Evolutionary conservation across 2,888 invertebrate species (phyloP), one percentile per base, ranked within the genome.

Genomic region (Caenorhabditis zanzibari): DNA sequence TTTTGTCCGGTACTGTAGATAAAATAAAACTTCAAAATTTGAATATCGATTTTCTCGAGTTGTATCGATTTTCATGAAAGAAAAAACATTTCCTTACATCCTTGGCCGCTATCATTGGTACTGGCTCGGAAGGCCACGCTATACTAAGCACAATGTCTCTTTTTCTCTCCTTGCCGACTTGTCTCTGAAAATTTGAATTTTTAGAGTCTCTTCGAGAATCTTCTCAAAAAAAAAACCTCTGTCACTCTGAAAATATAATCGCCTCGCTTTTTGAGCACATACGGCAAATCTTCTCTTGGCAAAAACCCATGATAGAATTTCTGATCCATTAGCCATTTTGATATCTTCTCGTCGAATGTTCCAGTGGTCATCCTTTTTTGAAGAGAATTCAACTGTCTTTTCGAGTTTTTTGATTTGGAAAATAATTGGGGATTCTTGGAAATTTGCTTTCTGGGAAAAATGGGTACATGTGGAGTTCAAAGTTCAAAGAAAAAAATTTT

Each of bases 271-370:
- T 76, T 84, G 14, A 84, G 66, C 52, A 84, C 64, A 58, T 74
- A 81, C 47, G 76, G 58, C 32, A 84, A 47, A 41, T 84, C 84
- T 28, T 84, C 81, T 54, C 81, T 49, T 19, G 81, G 81, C 38
- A 84, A 56, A 54, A 38, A 84, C 7, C 84, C 77, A 38, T 74
- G 66, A 64, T 64, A 80, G 63, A 71, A 77, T 49, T 56, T 77
- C 56, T 77, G 77, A 44, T 77, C 56, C 77, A 71, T 9, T n/a
- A 77, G 56, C 77, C 77, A 77, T 77, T 44, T 77, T 16, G 56
- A 69, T 52, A 61, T 47, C 58, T 69, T 76, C 52, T 49, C 49
- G 28, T 77, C 76, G 59, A 68, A 68, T 14, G 4, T 44, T 38
- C n/a, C 49, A 22, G 61, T 52, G 35, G 14, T 52, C 73, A 73